Evolutionary conservation across 1,140 invertebrate genomes (phyloP).

Genomic region (Carcinoscorpius rotundicauda): DNA sequence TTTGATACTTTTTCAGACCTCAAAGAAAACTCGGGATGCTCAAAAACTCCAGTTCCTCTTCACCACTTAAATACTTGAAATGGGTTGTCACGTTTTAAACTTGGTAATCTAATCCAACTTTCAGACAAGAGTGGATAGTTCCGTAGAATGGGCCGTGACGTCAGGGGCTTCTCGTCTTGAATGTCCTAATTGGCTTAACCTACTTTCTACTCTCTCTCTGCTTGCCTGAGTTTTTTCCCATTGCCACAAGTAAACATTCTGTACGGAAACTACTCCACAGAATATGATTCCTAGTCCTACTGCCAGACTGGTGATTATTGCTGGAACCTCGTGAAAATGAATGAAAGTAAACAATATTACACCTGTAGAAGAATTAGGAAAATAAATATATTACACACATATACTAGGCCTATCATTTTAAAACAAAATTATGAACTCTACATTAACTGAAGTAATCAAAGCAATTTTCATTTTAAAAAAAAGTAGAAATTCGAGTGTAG

Average conservation of each 20-base stretch:
- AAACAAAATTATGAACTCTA: too few relatives aligned
- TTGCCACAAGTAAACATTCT: conserved; percentile 89
- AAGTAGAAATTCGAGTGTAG: too few relatives aligned
- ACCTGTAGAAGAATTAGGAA: conserved; percentile 44
- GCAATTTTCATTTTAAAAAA: too few relatives aligned
- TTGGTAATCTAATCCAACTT: too few relatives aligned
- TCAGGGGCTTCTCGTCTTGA: conserved; percentile 2
- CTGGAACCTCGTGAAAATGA: conserved; percentile 79
- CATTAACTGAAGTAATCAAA: too few relatives aligned
- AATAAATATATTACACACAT: too few relatives aligned
- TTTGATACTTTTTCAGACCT: too few relatives aligned
- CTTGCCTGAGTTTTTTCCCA: conserved; percentile 40
- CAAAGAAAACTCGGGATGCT: too few relatives aligned
- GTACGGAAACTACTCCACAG: conserved; percentile 82
- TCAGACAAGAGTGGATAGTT: conserved; percentile 24
- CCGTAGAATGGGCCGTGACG: conserved; percentile 10
- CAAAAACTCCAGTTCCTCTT: too few relatives aligned
- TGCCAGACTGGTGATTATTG: conserved; percentile 73
- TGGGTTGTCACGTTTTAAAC: too few relatives aligned
- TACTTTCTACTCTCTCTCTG: conserved; percentile 26
- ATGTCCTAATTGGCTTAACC: conserved; percentile 19
- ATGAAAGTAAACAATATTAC: conserved; percentile 85
- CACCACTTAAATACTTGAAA: too few relatives aligned
- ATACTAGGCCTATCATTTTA: too few relatives aligned
- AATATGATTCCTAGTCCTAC: conserved; percentile 80